phyloP scores from a whole-genome alignment of 2,113 vertebrate genomes.

The Gymnobelideus leadbeateri region DNA sequence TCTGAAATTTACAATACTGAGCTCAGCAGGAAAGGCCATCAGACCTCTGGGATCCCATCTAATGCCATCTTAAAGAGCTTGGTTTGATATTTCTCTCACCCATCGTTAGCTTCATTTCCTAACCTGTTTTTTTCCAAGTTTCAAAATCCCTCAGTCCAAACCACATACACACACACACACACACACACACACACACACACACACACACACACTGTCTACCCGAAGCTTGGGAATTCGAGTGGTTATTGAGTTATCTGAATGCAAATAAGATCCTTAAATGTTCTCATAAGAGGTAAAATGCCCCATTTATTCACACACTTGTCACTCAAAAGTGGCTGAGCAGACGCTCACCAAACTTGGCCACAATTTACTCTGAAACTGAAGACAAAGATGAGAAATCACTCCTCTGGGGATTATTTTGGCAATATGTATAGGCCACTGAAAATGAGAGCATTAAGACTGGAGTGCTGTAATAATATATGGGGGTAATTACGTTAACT shows the following conservation, averaged over 20 bases:
- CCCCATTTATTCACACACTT: slow-evolving; percentile 23
- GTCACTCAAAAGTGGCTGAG: slow-evolving; percentile 58
- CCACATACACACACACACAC: background rate
- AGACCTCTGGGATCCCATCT: background rate
- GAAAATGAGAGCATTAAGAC: slow-evolving; percentile 77
- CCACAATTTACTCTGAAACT: slow-evolving; percentile 63
- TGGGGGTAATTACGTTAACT: slow-evolving; percentile 80
- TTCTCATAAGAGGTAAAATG: slow-evolving; percentile 34
- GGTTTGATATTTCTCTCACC: slow-evolving; percentile 14
- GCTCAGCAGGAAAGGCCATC: slow-evolving; percentile 39
- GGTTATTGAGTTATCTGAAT: slow-evolving; percentile 58
- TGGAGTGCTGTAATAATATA: slow-evolving; percentile 77
- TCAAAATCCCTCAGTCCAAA: slow-evolving; percentile 22
- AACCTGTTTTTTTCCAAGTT: slow-evolving; percentile 11
- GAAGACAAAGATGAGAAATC: slow-evolving; percentile 78
- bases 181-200: too few relatives aligned
- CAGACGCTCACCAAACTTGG: slow-evolving; percentile 62
- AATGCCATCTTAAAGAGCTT: background rate
- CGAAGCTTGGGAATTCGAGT: slow-evolving; percentile 24
- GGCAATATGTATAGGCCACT: slow-evolving; percentile 69
- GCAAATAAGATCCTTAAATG: slow-evolving; percentile 24
- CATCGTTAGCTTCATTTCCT: slow-evolving; percentile 25
- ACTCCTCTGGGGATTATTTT: slow-evolving; percentile 69
- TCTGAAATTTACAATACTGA: background rate
- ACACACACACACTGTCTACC: too few relatives aligned